Conservation (phyloP, 2,888 invertebrate species). For the Rhagophthalmus giganteus region DNA sequence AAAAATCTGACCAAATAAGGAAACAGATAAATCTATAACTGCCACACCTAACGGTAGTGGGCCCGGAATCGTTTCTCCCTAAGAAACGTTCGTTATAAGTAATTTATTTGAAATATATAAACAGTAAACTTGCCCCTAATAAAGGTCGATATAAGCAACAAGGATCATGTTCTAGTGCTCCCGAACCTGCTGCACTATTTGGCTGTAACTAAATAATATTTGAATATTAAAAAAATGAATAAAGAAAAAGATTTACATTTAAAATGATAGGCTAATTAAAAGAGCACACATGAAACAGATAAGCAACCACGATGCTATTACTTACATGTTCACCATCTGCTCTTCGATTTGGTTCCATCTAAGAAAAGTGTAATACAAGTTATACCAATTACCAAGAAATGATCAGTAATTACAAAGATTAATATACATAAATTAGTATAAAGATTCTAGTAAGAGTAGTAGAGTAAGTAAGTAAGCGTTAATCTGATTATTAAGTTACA, state of each 20-base stretch:
- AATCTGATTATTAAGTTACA: too few species aligned
- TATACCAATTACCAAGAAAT: slow-evolving; percentile 19
- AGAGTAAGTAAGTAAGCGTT: too few species aligned
- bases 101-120: too few species aligned
- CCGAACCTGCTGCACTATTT: slow-evolving; percentile 93
- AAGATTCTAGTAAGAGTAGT: not conserved
- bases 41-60: slow-evolving; percentile 93
- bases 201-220: slow-evolving; percentile 75
- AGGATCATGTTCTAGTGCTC: slow-evolving; percentile 95
- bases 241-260: too few species aligned
- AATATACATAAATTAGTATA: slow-evolving; percentile 1
- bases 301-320: slow-evolving; percentile 51
- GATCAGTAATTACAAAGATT: not conserved
- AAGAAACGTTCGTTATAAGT: too few species aligned
- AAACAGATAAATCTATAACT: slow-evolving; percentile 93
- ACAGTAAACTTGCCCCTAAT: slow-evolving; percentile 55
- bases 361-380: slow-evolving; percentile 46
- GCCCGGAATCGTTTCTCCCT: slow-evolving; percentile 69
- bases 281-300: slow-evolving; percentile 3
- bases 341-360: slow-evolving; percentile 85
- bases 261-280: too few species aligned
- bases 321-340: slow-evolving; percentile 82
- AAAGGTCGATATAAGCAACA: slow-evolving; percentile 84
- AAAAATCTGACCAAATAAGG: slow-evolving; percentile 91
- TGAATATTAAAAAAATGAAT: slow-evolving; percentile 11